Conservation (phyloP, 2,797 vertebrate genomes). For the Anguilla marmorata region DNA sequence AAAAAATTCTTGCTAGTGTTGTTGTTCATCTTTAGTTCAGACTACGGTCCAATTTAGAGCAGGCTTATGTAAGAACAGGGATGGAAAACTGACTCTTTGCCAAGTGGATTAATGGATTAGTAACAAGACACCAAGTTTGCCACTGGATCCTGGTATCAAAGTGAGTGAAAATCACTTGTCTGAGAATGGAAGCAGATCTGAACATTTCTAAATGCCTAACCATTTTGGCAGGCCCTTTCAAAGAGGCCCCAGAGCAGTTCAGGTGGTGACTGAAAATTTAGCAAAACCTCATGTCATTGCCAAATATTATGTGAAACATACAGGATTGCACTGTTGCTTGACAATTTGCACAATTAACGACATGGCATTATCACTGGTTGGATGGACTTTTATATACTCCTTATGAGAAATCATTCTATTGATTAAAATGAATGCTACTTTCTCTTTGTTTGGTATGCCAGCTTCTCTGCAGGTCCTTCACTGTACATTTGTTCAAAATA, state of each 20-base stretch:
- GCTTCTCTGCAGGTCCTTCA: neutral
- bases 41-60: neutral
- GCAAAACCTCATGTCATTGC: neutral
- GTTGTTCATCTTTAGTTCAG: neutral
- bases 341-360: neutral
- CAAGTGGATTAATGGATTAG: slow-evolving; percentile 70
- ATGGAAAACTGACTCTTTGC: slow-evolving; percentile 60
- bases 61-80: slow-evolving; percentile 60
- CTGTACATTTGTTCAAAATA: neutral
- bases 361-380: neutral
- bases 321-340: neutral
- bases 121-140: slow-evolving; percentile 62
- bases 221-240: slow-evolving; percentile 38
- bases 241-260: slow-evolving; percentile 21
- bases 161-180: slow-evolving; percentile 38
- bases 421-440: too few species aligned
- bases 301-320: neutral
- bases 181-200: slow-evolving; percentile 46
- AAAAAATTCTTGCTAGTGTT: neutral
- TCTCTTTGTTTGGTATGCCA: too few species aligned
- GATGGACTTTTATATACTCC: neutral
- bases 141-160: slow-evolving; percentile 61
- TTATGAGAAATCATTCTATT: neutral
- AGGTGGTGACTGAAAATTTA: neutral
- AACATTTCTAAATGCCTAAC: neutral